phyloP scores from a whole-genome alignment of 1,140 invertebrate genomes.

The Saxidomus purpurata region DNA sequence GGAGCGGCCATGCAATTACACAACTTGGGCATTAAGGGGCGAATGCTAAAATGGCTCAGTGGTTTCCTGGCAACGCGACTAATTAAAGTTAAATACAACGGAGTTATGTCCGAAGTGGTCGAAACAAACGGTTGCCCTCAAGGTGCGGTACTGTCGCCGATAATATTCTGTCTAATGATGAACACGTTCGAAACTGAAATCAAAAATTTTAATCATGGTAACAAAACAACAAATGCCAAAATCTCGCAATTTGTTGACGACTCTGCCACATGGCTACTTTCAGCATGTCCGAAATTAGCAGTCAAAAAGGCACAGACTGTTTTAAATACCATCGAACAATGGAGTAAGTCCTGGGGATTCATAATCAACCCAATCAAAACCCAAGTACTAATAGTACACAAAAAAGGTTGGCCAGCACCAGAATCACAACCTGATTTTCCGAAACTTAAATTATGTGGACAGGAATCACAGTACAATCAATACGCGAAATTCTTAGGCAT shows the following conservation, averaged over 20 bases:
- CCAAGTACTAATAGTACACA: not conserved
- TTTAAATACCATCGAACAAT: not conserved
- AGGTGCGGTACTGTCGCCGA: constrained; percentile 5
- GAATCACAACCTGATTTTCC: not conserved
- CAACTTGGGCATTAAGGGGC: not conserved
- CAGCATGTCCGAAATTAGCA: not conserved
- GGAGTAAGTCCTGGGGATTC: not conserved
- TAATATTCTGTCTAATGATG: constrained; percentile 27
- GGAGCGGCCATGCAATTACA: not conserved
- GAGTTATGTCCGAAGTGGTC: not conserved
- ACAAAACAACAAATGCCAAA: not conserved
- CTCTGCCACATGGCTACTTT: not conserved
- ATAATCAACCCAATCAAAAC: not conserved
- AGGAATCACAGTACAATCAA: not conserved
- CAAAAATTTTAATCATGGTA: not conserved
- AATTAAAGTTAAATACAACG: constrained; percentile 8
- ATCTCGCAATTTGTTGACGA: constrained; percentile 12
- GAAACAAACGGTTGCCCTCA: not conserved
- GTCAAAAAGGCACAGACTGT: not conserved
- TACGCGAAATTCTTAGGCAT: not conserved
- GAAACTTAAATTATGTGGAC: not conserved
- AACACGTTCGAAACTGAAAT: not conserved
- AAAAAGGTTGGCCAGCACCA: not conserved
- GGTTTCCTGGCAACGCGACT: not conserved
- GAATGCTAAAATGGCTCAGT: not conserved